Evolutionary conservation across 1,140 invertebrate species (phyloP).

Genomic region (Scaptomyza graminum): DNA sequence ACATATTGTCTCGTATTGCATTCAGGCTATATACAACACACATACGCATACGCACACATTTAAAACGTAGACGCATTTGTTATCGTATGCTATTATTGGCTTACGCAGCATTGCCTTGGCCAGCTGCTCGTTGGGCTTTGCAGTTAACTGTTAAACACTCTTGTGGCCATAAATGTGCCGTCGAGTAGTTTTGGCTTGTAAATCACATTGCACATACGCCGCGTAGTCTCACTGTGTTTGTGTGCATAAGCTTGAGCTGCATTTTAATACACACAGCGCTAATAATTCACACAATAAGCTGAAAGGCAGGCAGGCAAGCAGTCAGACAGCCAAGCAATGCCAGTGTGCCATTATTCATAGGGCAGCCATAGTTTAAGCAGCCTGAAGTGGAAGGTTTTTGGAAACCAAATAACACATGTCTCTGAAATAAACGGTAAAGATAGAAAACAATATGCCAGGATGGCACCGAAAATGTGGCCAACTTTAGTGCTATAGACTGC

Average conservation of each 20-base stretch:
- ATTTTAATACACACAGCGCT: slow-evolving; percentile 76
- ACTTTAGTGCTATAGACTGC: slow-evolving; percentile 28
- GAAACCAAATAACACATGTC: slow-evolving; percentile 35
- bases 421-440: slow-evolving; percentile 29
- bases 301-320: slow-evolving; percentile 35
- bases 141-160: slow-evolving; percentile 34
- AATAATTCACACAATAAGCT: slow-evolving; percentile 80
- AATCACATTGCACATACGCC: slow-evolving; percentile 73
- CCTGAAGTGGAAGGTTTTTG: background rate
- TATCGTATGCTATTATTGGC: slow-evolving; percentile 12
- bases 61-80: background rate
- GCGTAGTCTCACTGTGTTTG: slow-evolving; percentile 19
- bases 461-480: slow-evolving; percentile 42
- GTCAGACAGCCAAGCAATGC: slow-evolving; percentile 29
- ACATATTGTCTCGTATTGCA: background rate
- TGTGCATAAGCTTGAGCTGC: slow-evolving; percentile 69
- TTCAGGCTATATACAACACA: background rate
- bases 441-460: slow-evolving; percentile 39
- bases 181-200: slow-evolving; percentile 50
- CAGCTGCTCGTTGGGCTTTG: slow-evolving; percentile 16
- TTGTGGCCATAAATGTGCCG: slow-evolving; percentile 32
- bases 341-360: slow-evolving; percentile 62
- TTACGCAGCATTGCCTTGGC: slow-evolving; percentile 2
- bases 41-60: background rate
- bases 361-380: slow-evolving; percentile 38